Conservation (phyloP, 2,888 invertebrate species). For the Hyalella azteca region DNA sequence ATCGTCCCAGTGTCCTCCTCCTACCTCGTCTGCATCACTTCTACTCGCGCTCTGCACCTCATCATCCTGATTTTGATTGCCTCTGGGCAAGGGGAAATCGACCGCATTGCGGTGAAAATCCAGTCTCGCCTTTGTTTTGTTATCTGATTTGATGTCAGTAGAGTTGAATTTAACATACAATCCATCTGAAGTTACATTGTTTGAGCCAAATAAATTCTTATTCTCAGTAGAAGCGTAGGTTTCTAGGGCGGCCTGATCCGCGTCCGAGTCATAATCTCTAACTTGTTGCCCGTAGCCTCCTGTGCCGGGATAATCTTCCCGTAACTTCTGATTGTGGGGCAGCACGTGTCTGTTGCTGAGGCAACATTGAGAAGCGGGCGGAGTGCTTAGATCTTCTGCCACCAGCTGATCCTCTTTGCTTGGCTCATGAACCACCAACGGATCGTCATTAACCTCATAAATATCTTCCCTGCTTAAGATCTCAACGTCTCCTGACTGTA, state of each 20-base stretch:
- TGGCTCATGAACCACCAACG: background rate
- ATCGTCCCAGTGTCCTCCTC: background rate
- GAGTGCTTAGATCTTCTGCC: background rate
- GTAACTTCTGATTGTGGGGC: constrained; percentile 26
- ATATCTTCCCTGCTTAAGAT: background rate
- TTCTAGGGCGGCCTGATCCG: background rate
- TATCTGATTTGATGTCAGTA: too few relatives aligned
- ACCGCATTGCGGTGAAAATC: too few relatives aligned
- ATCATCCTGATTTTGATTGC: too few relatives aligned
- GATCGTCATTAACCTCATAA: background rate
- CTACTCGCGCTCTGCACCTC: background rate
- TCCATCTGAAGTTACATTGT: too few relatives aligned
- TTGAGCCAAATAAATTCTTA: too few relatives aligned
- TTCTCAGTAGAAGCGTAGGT: too few relatives aligned
- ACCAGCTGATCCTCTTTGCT: background rate
- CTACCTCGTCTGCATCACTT: background rate
- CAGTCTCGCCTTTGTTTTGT: too few relatives aligned
- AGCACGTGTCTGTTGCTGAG: background rate
- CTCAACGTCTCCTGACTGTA: background rate
- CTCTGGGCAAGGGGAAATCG: too few relatives aligned
- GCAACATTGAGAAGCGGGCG: constrained; percentile 3
- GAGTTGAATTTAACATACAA: too few relatives aligned
- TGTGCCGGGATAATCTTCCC: background rate
- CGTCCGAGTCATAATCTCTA: constrained; percentile 12
- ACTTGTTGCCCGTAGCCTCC: background rate